A percentile compares a stretch with the other conserved stretches of the same genome.
Evolutionary conservation across 1,140 invertebrate genomes (phyloP).

Genomic region (Ooceraea biroi): DNA sequence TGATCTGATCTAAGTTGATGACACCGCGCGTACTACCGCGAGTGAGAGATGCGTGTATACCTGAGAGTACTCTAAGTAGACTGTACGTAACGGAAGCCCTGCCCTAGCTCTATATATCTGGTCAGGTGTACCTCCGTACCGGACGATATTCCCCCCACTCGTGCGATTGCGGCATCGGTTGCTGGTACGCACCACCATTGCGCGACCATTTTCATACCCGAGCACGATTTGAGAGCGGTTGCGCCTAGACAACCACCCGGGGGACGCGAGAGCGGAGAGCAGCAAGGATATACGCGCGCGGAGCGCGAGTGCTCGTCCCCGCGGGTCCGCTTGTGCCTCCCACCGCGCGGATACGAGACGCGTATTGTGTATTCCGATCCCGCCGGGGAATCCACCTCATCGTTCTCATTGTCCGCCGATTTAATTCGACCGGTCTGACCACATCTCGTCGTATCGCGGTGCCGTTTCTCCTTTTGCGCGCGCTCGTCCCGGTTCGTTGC

Average conservation of each 20-base stretch:
- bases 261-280: constrained; percentile 75
- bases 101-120: constrained; percentile 87
- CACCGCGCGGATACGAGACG: no score
- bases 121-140: constrained; percentile 84
- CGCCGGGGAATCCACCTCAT: not conserved
- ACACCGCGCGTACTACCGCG: constrained; percentile 71
- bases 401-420: not conserved
- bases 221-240: constrained; percentile 80
- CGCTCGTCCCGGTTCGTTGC: constrained; percentile 31
- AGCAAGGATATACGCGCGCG: not conserved
- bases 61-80: constrained; percentile 85
- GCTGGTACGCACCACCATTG: constrained; percentile 73
- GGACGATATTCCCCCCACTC: constrained; percentile 83
- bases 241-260: constrained; percentile 79
- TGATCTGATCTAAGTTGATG: not conserved
- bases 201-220: constrained; percentile 82
- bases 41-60: constrained; percentile 82
- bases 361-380: no score
- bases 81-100: constrained; percentile 86
- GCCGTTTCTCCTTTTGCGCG: constrained; percentile 28
- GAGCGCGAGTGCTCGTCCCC: no score
- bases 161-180: constrained; percentile 20
- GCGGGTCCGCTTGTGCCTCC: constrained; percentile 36
- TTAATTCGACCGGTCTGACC: constrained; percentile 68
- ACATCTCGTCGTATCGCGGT: constrained; percentile 69